These are phyloP conservation scores for Saccostrea glomerata DNA, from an alignment of 1,140 invertebrate species.

Conservation along the genomic window DNA sequence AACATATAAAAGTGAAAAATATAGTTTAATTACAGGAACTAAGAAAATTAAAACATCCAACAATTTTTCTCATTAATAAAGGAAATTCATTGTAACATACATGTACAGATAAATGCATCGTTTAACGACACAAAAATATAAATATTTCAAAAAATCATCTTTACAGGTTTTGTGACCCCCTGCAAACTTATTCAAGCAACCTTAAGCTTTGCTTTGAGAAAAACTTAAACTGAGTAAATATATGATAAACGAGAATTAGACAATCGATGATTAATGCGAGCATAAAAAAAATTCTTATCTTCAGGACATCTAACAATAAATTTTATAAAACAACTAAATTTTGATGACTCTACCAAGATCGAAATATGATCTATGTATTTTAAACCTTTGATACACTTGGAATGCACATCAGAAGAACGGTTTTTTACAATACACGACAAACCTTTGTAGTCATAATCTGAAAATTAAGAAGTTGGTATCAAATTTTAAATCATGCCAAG, in stretches of 20 bases:
- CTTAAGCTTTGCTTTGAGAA: background rate
- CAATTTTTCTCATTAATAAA: too few species aligned
- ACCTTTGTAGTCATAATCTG: slow-evolving; percentile 9
- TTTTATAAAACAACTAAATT: slow-evolving; percentile 30
- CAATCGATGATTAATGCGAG: slow-evolving; percentile 20
- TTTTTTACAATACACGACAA: slow-evolving; percentile 28
- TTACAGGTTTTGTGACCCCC: background rate
- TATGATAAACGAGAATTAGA: background rate
- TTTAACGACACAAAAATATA: too few species aligned
- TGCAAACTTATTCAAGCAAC: background rate
- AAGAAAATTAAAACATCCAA: too few species aligned
- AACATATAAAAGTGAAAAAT: too few species aligned
- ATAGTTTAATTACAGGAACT: too few species aligned
- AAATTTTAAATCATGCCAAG: slow-evolving; percentile 33
- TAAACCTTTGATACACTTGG: slow-evolving; percentile 24
- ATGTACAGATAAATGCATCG: too few species aligned
- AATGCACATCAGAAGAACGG: slow-evolving; percentile 26
- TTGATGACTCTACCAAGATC: slow-evolving; percentile 26
- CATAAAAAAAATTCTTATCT: background rate
- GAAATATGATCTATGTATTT: slow-evolving; percentile 32
- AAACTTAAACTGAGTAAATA: background rate
- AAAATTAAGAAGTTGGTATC: slow-evolving; percentile 20
- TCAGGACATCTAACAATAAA: slow-evolving; percentile 17
- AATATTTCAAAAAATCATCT: too few species aligned
- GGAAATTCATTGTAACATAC: too few species aligned